Conservation (phyloP, 2,888 invertebrate genomes). For the Platerodrilus igneus region DNA sequence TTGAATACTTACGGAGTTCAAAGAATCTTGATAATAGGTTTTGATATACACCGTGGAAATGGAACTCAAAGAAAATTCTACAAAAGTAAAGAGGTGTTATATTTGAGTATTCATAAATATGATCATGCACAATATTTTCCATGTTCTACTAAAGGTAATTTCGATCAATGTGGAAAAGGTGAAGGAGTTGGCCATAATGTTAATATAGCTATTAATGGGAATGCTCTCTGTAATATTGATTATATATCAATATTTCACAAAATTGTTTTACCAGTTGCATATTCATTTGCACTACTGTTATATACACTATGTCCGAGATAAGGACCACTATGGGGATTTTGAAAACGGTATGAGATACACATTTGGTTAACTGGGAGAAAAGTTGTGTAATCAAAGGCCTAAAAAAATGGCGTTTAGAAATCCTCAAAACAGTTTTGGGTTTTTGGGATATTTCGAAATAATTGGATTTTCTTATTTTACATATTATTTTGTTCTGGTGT, state of each 20-base stretch:
- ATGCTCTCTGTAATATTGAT: slow-evolving; percentile 79
- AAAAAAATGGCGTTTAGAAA: too few species aligned
- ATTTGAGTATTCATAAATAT: slow-evolving; percentile 95
- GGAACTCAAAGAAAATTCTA: slow-evolving; percentile 89
- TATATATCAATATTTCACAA: slow-evolving; percentile 87
- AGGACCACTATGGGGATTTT: too few species aligned
- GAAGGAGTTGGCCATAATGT: slow-evolving; percentile 79
- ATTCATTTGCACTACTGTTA: too few species aligned
- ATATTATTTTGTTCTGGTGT: too few species aligned
- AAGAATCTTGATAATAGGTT: slow-evolving; percentile 84
- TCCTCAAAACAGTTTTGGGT: too few species aligned
- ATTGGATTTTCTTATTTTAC: too few species aligned
- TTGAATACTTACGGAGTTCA: slow-evolving; percentile 56
- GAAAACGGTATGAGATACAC: too few species aligned
- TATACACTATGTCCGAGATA: too few species aligned
- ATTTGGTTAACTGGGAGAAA: too few species aligned
- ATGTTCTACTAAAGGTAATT: slow-evolving; percentile 85
- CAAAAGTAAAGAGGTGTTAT: slow-evolving; percentile 81
- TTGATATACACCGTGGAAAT: slow-evolving; percentile 96
- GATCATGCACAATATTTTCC: slow-evolving; percentile 95
- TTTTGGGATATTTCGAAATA: too few species aligned
- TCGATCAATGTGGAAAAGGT: slow-evolving; percentile 74
- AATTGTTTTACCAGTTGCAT: slow-evolving; percentile 76
- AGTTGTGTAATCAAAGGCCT: too few species aligned
- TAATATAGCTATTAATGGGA: slow-evolving; percentile 87